Evolutionary conservation across 2,888 invertebrate genomes (phyloP), one percentile per base, ranked within the genome.

Genomic region (Cantharis nigra): DNA sequence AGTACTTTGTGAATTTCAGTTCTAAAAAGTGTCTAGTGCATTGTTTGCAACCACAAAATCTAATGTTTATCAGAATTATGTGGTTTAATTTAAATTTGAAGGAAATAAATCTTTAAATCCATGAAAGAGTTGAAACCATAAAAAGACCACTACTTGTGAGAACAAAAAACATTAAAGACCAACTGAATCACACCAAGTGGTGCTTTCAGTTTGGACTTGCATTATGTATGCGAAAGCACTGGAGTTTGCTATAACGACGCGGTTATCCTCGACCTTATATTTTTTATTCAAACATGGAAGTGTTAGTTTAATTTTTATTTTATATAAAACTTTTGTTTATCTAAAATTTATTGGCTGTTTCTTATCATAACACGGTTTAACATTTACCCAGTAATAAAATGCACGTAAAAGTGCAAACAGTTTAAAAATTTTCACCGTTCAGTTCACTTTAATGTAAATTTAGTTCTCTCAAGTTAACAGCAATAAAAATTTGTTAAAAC

Each of bases 81-180:
- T 18, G 30, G 63, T 30, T 70, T 13, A 64, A 63, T 72, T 72
- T 69, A 73, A 73, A 73, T n/a, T 73, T 49, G 20, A 23, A 69
- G n/a, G 11, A 73, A 69, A 73, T 73, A 73, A 69, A 73, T 73
- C 72, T 69, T 49, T 16, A 73, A 73, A 73, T 73, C 72, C 67
- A 33, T 69, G 72, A 73, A 73, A 73, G 72, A 73, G 72, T 73
- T 73, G 72, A 67, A 62, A 26, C 72, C 67, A 67, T 73, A 73
- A 73, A 73, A 73, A 69, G 62, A 73, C 23, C 20, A 20, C 67
- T 67, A 49, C 69, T 69, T 69, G 72, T 28, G 72, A 73, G 72
- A 73, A 73, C 72, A 73, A 73, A 74, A 72, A 74, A 74, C 74
- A 70, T 63, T 74, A 74, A 74, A 74, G 74, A 74, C 62, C 72